phyloP scores from a whole-genome alignment of 2,113 vertebrate genomes.

The Ophiodon elongatus region DNA sequence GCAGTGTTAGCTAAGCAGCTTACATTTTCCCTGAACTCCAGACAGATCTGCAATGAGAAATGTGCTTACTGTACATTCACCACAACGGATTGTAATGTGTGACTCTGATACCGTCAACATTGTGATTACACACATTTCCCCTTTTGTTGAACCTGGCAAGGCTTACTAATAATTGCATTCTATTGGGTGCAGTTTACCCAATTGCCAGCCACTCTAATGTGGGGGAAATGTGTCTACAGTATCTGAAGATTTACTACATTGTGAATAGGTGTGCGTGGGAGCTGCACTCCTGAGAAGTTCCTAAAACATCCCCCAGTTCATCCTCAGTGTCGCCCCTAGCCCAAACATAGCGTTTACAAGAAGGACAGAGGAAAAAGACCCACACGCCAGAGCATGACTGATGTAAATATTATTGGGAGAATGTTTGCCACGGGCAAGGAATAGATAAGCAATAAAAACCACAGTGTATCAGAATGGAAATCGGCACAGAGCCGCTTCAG shows the following conservation, averaged over 20 bases:
- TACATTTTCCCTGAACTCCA: slow-evolving; percentile 56
- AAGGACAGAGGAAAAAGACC: slow-evolving; percentile 45
- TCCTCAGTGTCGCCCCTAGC: slow-evolving; percentile 26
- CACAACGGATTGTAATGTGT: slow-evolving; percentile 10
- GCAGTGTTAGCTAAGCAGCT: slow-evolving; percentile 45
- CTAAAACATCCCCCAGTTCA: slow-evolving; percentile 25
- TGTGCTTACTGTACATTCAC: neutral
- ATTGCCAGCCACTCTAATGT: neutral
- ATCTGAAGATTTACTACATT: slow-evolving; percentile 8
- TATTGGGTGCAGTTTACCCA: neutral
- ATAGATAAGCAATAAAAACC: slow-evolving; percentile 72
- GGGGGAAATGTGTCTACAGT: neutral
- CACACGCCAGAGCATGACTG: slow-evolving; percentile 41
- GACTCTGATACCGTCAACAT: slow-evolving; percentile 4
- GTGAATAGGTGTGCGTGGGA: slow-evolving; percentile 12
- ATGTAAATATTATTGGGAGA: slow-evolving; percentile 66
- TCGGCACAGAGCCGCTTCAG: slow-evolving; percentile 54
- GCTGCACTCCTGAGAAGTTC: slow-evolving; percentile 12
- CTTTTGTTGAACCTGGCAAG: slow-evolving; percentile 11
- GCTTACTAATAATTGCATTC: slow-evolving; percentile 7
- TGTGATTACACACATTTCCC: slow-evolving; percentile 8
- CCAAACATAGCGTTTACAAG: slow-evolving; percentile 45
- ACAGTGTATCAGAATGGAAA: slow-evolving; percentile 62
- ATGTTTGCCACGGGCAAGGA: slow-evolving; percentile 56
- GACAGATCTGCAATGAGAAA: slow-evolving; percentile 34